Conservation (phyloP, 2,888 invertebrate species). For the Byasa hedistus region DNA sequence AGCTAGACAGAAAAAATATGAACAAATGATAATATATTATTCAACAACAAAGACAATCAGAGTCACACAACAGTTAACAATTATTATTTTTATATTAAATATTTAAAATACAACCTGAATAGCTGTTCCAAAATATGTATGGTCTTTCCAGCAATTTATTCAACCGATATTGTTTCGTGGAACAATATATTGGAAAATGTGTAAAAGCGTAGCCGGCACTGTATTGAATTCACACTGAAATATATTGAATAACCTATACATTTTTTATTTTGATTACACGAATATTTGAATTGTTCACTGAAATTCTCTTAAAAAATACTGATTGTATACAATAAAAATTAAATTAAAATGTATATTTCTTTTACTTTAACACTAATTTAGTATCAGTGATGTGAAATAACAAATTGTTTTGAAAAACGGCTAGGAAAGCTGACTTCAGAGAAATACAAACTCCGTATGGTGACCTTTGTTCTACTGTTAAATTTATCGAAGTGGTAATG, state of each 20-base stretch:
- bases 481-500: too few species aligned
- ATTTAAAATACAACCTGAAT: constrained; percentile 5
- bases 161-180: constrained; percentile 11
- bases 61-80: neutral
- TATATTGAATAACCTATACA: neutral
- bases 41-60: neutral
- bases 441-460: too few species aligned
- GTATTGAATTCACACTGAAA: neutral
- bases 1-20: neutral
- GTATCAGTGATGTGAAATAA: too few species aligned
- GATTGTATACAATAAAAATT: too few species aligned
- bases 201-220: neutral
- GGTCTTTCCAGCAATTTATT: constrained; percentile 9
- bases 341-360: too few species aligned
- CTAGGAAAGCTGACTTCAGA: too few species aligned
- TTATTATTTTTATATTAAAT: neutral
- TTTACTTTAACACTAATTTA: too few species aligned
- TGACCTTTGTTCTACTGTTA: too few species aligned
- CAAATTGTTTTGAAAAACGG: too few species aligned
- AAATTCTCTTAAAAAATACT: too few species aligned
- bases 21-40: neutral
- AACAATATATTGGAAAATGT: constrained; percentile 11
- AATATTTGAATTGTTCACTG: too few species aligned
- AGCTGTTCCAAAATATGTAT: constrained; percentile 8
- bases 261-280: too few species aligned